Evolutionary conservation across 2,797 vertebrate species (phyloP), one percentile per base, ranked within the genome.

Genomic region (Borostomias antarcticus): DNA sequence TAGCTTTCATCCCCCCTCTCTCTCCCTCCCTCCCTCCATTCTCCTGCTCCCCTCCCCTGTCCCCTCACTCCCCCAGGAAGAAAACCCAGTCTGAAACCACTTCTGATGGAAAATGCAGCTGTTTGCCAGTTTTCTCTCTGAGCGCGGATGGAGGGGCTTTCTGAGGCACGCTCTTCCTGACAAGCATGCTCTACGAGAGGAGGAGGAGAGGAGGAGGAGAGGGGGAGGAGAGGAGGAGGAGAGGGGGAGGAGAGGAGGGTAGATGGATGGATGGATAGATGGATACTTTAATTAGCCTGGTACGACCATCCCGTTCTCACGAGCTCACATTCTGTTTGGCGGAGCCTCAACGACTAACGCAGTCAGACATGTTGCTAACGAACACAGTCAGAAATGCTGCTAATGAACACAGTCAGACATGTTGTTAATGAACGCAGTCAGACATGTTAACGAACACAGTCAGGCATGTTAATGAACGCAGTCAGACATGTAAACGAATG

Each of bases 61-160:
- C n/a, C 47, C 56, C 69, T 57, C 64, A 30, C 66, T 70, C 74
- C 72, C 57, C 23, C 66, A 59, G 23, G 65, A 28, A 56, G 40
- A 28, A 71, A 61, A 56, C 68, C 53, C 64, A 82, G 91, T 92
- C 90, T 77, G 56, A 95, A 95, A 94, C 83, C 84, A 86, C 93
- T 92, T 90, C 89, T 93, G 89, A 94, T 92, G 92, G 92, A 93
- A 95, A 94, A 92, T 77, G 84, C 94, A 94, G 91, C 92, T 95
- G 93, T 91, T 91, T 91, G 93, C 90, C 91, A 92, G 87, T 92
- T 92, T 93, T 89, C 90, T 90, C 86, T 75, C 86, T 83, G 89
- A 85, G 87, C 91, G 89, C 80, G 76, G 85, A 88, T 90, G 91
- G 89, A 91, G 89, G 77, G 87, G 83, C 88, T 93, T 93, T 92